phyloP scores from a whole-genome alignment of 2,888 invertebrate genomes.

The Lasius fuliginosus region DNA sequence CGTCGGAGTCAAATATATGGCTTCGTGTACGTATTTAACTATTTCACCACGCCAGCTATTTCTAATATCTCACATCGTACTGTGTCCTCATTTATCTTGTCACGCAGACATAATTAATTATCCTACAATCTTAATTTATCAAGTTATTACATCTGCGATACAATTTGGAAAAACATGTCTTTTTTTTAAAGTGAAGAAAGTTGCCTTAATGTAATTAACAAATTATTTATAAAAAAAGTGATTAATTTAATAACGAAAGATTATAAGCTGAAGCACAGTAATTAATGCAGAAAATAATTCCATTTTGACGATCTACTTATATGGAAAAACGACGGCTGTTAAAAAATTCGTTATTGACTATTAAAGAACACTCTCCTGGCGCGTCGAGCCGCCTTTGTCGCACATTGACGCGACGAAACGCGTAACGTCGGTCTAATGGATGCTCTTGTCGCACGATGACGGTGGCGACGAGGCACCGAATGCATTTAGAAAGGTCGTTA shows the following conservation, averaged over 20 bases:
- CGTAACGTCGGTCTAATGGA: conserved; percentile 69
- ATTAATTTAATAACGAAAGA: neutral
- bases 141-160: neutral
- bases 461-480: conserved; percentile 65
- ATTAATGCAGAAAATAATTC: neutral
- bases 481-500: conserved; percentile 77
- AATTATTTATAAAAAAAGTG: neutral
- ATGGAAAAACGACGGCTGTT: conserved; percentile 1
- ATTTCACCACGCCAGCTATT: conserved; percentile 14
- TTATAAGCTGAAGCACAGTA: neutral
- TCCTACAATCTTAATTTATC: conserved; percentile 1
- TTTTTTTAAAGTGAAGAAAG: neutral
- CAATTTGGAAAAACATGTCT: neutral
- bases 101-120: neutral
- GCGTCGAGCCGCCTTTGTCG: conserved; percentile 54
- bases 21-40: conserved; percentile 12
- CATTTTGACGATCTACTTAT: neutral
- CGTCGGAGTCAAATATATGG: conserved; percentile 6
- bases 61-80: neutral
- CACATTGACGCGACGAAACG: conserved; percentile 48
- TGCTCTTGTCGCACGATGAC: conserved; percentile 69
- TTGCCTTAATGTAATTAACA: neutral
- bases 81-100: neutral
- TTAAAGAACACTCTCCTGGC: conserved; percentile 14
- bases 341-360: conserved; percentile 42